Conservation (phyloP, 2,113 vertebrate species). For the Scomber colias region DNA sequence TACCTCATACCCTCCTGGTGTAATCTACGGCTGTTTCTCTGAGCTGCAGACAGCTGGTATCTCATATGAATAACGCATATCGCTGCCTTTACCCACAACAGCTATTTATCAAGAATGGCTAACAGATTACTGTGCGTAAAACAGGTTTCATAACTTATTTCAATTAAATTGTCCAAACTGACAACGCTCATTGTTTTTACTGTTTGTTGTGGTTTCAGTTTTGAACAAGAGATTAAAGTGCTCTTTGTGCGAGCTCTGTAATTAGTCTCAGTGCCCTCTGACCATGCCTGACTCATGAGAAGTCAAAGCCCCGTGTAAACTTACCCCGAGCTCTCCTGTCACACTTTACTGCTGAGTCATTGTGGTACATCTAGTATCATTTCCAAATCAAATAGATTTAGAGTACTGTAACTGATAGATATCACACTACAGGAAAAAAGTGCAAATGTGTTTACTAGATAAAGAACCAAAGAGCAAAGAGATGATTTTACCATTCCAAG, state of each 20-base stretch:
- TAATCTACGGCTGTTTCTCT: constrained; percentile 14
- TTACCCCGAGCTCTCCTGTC: constrained; percentile 42
- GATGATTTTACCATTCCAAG: constrained; percentile 28
- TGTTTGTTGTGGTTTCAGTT: constrained; percentile 76
- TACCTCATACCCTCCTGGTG: constrained; percentile 28
- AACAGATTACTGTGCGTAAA: constrained; percentile 32
- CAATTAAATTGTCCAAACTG: constrained; percentile 74
- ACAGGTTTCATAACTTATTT: constrained; percentile 65
- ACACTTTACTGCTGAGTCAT: constrained; percentile 58
- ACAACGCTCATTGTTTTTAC: constrained; percentile 60
- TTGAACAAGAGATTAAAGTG: constrained; percentile 71
- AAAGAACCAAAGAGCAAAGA: constrained; percentile 5
- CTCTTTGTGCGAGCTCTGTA: constrained; percentile 69
- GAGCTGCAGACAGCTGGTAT: constrained; percentile 51
- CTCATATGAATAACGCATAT: constrained; percentile 45
- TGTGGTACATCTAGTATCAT: constrained; percentile 40
- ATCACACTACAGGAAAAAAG: constrained; percentile 32
- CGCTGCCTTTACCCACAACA: constrained; percentile 45
- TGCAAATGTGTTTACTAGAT: constrained; percentile 9
- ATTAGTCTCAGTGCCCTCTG: constrained; percentile 64
- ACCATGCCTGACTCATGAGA: constrained; percentile 54
- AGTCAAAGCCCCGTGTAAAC: constrained; percentile 48
- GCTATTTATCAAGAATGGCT: constrained; percentile 39
- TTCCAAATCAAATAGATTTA: constrained; percentile 53
- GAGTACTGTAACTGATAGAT: constrained; percentile 40